phyloP scores from a whole-genome alignment of 2,113 vertebrate species.

The Toxostoma redivivum region DNA sequence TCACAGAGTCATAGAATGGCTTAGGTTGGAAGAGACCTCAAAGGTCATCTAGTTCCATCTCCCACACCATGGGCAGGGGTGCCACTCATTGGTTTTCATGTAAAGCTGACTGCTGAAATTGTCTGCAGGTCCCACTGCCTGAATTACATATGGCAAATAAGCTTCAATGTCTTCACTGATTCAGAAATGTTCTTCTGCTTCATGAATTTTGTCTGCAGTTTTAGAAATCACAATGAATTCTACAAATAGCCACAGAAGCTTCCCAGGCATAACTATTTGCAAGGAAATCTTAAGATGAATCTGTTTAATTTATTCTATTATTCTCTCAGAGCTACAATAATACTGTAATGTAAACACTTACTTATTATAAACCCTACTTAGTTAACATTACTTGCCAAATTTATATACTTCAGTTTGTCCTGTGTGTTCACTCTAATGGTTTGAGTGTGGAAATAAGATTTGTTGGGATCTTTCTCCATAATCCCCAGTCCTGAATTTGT shows the following conservation, averaged over 20 bases:
- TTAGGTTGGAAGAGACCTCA: not conserved
- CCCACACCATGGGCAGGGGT: not conserved
- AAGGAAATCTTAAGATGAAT: not conserved
- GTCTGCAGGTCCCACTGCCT: not conserved
- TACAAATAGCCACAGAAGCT: not conserved
- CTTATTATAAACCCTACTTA: not conserved
- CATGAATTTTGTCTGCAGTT: not conserved
- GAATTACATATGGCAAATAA: accelerated
- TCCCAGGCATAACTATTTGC: not conserved
- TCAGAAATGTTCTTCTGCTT: not conserved
- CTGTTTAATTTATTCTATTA: not conserved
- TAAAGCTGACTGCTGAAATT: not conserved
- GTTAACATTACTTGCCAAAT: not conserved
- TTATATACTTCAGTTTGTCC: not conserved
- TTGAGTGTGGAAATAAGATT: not conserved
- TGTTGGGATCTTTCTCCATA: not conserved
- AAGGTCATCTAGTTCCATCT: not conserved
- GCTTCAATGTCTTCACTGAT: not conserved
- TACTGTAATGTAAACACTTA: not conserved
- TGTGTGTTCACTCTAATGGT: not conserved
- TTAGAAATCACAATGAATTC: not conserved
- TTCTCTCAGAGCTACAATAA: not conserved
- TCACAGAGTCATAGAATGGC: not conserved
- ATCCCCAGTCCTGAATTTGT: not conserved
- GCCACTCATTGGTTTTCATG: not conserved